Percentiles rank a stretch among this genome's conserved stretches.
These are phyloP conservation scores for Cinclus mexicanus DNA, from an alignment of 2,113 vertebrate species.

Conservation along the genomic window DNA sequence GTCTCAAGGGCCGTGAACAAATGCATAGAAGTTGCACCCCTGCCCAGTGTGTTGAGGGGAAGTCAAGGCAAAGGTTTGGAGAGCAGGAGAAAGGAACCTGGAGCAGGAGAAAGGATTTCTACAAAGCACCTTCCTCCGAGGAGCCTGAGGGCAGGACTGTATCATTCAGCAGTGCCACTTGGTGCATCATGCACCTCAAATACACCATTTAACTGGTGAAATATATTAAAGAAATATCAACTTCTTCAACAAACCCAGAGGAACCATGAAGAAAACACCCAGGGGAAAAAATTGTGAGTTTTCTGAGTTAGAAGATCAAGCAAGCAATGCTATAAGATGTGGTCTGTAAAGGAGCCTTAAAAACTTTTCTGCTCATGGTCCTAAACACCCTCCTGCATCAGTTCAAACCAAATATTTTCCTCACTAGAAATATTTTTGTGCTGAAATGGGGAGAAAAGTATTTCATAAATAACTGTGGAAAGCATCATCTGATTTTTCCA, in stretches of 20 bases:
- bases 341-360: neutral
- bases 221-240: neutral
- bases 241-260: neutral
- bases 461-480: neutral
- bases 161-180: neutral
- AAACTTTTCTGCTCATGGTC: neutral
- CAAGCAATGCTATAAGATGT: neutral
- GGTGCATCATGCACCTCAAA: neutral
- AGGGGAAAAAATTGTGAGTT: neutral
- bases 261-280: neutral
- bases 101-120: neutral
- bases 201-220: neutral
- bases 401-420: neutral
- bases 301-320: neutral
- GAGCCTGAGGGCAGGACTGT: neutral
- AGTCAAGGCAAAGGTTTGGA: neutral
- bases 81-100: neutral
- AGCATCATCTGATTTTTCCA: neutral
- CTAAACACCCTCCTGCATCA: neutral
- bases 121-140: neutral
- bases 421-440: neutral
- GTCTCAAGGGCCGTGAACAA: neutral
- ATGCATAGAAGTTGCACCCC: neutral
- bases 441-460: neutral
- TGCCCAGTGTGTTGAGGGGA: neutral